Evolutionary conservation across 2,113 vertebrate species (phyloP).

Genomic region (Phyllostomus hastatus): DNA sequence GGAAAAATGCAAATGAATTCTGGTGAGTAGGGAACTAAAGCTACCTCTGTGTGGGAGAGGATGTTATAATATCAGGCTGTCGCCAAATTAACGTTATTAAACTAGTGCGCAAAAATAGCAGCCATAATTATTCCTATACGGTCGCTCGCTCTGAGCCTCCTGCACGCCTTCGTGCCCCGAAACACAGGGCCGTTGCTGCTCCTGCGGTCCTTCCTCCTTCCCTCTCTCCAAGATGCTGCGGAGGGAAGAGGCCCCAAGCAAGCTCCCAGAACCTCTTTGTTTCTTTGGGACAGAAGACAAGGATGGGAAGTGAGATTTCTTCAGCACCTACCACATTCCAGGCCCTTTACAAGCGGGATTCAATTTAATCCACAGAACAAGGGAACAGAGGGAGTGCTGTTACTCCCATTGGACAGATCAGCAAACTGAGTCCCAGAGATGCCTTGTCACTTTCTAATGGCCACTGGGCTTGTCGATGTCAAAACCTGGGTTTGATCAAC

Average conservation of each 20-base stretch:
- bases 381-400: not conserved
- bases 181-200: not conserved
- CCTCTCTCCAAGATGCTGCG: not conserved
- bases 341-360: not conserved
- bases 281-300: not conserved
- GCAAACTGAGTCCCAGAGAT: not conserved
- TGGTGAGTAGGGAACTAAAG: slow-evolving; percentile 34
- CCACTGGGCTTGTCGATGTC: not conserved
- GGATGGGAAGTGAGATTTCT: not conserved
- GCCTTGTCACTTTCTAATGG: not conserved
- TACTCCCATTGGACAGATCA: not conserved
- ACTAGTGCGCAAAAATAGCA: slow-evolving; percentile 64
- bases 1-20: slow-evolving; percentile 48
- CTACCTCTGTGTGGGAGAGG: slow-evolving; percentile 61
- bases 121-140: slow-evolving; percentile 50
- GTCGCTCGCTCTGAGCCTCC: slow-evolving; percentile 18
- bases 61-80: slow-evolving; percentile 70
- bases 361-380: not conserved
- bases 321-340: not conserved
- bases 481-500: not conserved
- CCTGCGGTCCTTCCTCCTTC: not conserved
- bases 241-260: not conserved
- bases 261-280: not conserved
- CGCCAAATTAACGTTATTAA: slow-evolving; percentile 60
- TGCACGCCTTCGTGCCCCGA: not conserved